phyloP scores from a whole-genome alignment of 2,797 vertebrate species.

The Lycodopsis pacificus region DNA sequence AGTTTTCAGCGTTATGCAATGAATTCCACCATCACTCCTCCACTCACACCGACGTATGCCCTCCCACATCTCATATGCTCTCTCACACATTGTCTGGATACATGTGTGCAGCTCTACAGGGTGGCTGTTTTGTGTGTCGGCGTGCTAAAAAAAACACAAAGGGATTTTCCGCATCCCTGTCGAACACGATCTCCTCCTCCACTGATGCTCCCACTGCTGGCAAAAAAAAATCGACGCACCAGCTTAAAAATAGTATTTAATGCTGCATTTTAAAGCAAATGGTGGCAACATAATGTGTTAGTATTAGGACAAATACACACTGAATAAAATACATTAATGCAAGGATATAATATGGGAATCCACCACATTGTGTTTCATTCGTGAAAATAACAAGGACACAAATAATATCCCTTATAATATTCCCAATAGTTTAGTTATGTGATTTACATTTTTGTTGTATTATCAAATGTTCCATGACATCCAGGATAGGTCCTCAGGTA shows the following conservation, averaged over 20 bases:
- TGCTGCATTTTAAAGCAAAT: background rate
- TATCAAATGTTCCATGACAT: background rate
- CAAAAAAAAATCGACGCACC: background rate
- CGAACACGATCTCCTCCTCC: constrained; percentile 45
- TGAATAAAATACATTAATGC: background rate
- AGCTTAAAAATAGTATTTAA: background rate
- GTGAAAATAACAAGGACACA: no score
- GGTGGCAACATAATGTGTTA: background rate
- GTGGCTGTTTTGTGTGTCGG: constrained; percentile 15
- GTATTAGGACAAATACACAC: background rate
- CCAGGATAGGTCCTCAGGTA: background rate
- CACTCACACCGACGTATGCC: constrained; percentile 26
- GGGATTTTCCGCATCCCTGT: constrained; percentile 32
- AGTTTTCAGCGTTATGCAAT: constrained; percentile 8
- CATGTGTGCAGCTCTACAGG: constrained; percentile 6
- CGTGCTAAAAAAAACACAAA: background rate
- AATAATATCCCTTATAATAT: background rate
- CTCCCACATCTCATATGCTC: constrained; percentile 42
- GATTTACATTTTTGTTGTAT: background rate
- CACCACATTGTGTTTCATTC: background rate
- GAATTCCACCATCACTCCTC: constrained; percentile 17
- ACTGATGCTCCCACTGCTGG: constrained; percentile 15
- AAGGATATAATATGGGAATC: background rate
- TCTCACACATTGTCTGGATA: constrained; percentile 15
- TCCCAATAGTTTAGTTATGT: background rate